Evolutionary conservation across 2,113 vertebrate genomes (phyloP).

Genomic region (Thamnaconus septentrionalis): DNA sequence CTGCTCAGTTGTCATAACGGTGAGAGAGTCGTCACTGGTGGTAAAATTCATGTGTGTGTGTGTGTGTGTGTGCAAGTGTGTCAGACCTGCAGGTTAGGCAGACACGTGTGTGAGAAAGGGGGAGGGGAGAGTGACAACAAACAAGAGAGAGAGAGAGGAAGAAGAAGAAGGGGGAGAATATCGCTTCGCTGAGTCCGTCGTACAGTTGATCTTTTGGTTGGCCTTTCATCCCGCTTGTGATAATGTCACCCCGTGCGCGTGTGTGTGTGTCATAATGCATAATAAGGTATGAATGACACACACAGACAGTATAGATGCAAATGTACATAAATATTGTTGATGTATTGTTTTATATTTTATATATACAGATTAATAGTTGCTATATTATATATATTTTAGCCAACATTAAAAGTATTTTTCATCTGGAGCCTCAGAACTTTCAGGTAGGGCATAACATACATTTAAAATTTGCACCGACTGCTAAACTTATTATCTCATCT

Average conservation of each 20-base stretch:
- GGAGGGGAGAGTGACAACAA: slow-evolving; percentile 24
- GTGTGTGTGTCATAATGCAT: slow-evolving; percentile 10
- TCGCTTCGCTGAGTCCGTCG: slow-evolving; percentile 34
- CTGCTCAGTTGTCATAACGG: slow-evolving; percentile 48
- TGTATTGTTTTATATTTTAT: no score
- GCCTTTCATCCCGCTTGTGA: slow-evolving; percentile 32
- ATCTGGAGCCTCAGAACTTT: no score
- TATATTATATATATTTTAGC: no score
- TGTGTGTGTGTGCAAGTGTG: slow-evolving; percentile 23
- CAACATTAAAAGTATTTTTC: no score
- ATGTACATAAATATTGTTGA: no score
- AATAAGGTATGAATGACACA: slow-evolving; percentile 8
- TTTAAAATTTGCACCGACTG: no score
- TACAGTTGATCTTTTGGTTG: slow-evolving; percentile 31
- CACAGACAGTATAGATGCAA: no score
- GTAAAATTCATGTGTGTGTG: slow-evolving; percentile 32
- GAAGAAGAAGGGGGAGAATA: background rate
- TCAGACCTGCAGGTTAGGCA: slow-evolving; percentile 24
- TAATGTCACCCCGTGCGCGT: background rate
- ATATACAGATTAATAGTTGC: no score
- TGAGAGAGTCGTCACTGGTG: slow-evolving; percentile 20
- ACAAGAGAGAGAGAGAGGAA: slow-evolving; percentile 7
- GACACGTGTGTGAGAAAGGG: slow-evolving; percentile 40
- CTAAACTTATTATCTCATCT: no score
- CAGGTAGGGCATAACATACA: no score